These are phyloP conservation scores for Bhutanitis thaidina DNA, from an alignment of 2,888 invertebrate genomes.

Conservation along the genomic window DNA sequence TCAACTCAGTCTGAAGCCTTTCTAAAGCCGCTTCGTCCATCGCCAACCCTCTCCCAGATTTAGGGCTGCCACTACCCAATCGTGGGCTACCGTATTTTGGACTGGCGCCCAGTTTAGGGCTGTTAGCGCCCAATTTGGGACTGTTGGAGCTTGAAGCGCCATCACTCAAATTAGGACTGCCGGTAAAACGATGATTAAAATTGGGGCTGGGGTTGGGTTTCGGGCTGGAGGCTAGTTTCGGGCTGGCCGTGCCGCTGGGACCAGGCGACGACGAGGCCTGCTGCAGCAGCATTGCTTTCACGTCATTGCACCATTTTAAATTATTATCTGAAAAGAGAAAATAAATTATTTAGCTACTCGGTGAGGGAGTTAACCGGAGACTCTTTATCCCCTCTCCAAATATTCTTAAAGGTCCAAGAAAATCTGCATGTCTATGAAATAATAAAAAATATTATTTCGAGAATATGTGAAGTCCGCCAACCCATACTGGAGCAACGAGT, in stretches of 20 bases:
- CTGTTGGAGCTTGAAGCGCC: slow-evolving; percentile 50
- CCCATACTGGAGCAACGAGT: too few species aligned
- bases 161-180: slow-evolving; percentile 55
- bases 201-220: slow-evolving; percentile 51
- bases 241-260: slow-evolving; percentile 74
- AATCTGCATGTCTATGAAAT: too few species aligned
- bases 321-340: slow-evolving; percentile 46
- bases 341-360: neutral
- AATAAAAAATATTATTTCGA: too few species aligned
- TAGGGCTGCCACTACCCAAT: slow-evolving; percentile 69
- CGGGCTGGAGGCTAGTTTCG: slow-evolving; percentile 55
- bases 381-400: too few species aligned
- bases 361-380: too few species aligned
- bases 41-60: slow-evolving; percentile 42
- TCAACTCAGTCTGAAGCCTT: slow-evolving; percentile 79
- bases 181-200: slow-evolving; percentile 43
- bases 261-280: slow-evolving; percentile 73
- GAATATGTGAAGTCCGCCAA: too few species aligned
- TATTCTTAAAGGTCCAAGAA: too few species aligned
- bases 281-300: slow-evolving; percentile 74
- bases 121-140: slow-evolving; percentile 42
- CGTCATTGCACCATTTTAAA: slow-evolving; percentile 64
- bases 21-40: slow-evolving; percentile 74
- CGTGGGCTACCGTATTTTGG: slow-evolving; percentile 59
- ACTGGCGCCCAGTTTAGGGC: slow-evolving; percentile 57